These are phyloP conservation scores for Drosophila burlai DNA, from an alignment of 1,140 invertebrate genomes.

Conservation along the genomic window DNA sequence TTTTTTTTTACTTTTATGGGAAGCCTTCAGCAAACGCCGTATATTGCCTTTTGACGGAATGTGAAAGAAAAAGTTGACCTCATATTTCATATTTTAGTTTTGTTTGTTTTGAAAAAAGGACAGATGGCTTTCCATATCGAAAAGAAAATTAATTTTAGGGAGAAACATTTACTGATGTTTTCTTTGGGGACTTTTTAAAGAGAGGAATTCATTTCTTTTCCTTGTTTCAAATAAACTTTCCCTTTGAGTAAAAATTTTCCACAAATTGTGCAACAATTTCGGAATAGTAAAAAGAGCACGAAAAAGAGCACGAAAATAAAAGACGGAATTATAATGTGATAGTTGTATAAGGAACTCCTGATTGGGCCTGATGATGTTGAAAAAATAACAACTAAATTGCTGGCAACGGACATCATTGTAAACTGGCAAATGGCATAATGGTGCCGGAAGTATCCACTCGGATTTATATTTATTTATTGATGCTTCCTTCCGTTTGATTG, in stretches of 20 bases:
- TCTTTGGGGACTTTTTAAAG: too few species aligned
- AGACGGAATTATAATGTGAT: neutral
- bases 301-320: too few species aligned
- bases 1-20: neutral
- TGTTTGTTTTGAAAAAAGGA: neutral
- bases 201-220: too few species aligned
- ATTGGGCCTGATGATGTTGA: neutral
- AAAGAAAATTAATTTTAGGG: too few species aligned
- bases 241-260: neutral
- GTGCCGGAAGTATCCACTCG: constrained; percentile 20
- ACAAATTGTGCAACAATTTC: constrained; percentile 2
- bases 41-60: neutral
- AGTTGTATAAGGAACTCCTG: neutral
- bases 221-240: neutral
- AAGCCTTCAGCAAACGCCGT: neutral
- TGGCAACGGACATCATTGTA: neutral
- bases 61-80: neutral
- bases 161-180: too few species aligned
- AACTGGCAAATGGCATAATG: constrained; percentile 25
- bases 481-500: constrained; percentile 8
- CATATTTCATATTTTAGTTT: neutral
- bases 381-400: constrained; percentile 5
- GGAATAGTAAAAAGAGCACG: neutral
- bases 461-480: constrained; percentile 27
- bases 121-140: neutral